Evolutionary conservation across 2,797 vertebrate species (phyloP), one percentile per base, ranked within the genome.

Genomic region (Scleropages formosus): DNA sequence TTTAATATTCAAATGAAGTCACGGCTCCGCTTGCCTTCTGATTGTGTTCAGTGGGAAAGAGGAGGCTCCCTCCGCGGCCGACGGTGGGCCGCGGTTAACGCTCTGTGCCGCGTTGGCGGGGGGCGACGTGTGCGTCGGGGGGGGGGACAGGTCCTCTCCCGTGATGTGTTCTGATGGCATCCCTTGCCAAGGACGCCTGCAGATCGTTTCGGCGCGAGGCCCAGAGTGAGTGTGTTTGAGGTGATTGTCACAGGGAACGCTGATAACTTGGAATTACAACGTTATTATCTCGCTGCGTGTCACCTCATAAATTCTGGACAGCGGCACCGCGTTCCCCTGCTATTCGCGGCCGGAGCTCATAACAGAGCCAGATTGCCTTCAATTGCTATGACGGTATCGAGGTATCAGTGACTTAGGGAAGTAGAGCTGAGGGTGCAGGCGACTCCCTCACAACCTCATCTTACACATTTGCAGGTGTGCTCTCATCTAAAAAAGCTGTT

Each of bases 241-340:
- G 9, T 51, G 61, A 74, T 46, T 26, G 46, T 74, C 20, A 24
- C 15, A 26, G 61, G 26, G 3, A 56, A 16, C 15, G 31, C 12
- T 63, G 72, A 51, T 64, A 64, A 64, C 56, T 61, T 39, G 27
- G 46, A 53, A 58, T 31, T 39, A 66, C 72, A 65, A 24, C 88
- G 90, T 85, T 92, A 91, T 91, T 89, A 90, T 91, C 89, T 88
- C 81, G 77, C 84, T 63, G 56, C 39, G 62, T 74, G 62, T 66
- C 46, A 66, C 49, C 63, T 66, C 3, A 74, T 74, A 74, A 63
- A 74, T 64, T 51, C 60, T 16, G n/a, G 44, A 24, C 46, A 31
- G 20, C 16, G 18, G 20, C 44, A 10, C 51, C 22, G 31, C 46
- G 44, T 49, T 18, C 49, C n/a, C 24, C 62, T 16, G 26, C 44